Evolutionary conservation across 1,140 invertebrate genomes (phyloP), one percentile per base, ranked within the genome.

Genomic region (Caligus rogercresseyi): DNA sequence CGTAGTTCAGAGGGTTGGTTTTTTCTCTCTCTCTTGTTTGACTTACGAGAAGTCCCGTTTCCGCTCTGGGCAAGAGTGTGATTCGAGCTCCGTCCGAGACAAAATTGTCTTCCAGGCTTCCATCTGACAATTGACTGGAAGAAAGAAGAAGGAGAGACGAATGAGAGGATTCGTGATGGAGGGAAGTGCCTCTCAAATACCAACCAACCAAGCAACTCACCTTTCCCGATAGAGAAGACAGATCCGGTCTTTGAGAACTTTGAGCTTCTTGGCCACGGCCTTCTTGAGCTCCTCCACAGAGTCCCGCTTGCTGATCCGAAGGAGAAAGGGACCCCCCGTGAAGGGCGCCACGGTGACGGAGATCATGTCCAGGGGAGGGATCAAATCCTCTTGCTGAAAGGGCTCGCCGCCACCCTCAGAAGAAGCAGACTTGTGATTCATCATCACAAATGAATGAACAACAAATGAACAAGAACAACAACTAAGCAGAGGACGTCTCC

Each of bases 31-130:
- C n/a, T n/a, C n/a, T n/a, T n/a, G n/a, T n/a, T 43, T 25, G 64
- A 81, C 85, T 85, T 79, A 93, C 90, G 83, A 91, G 76, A 69
- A 93, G 78, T 73, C 90, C 90, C 68, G 88, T 92, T 79, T 93
- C 89, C 60, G 93, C 87, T 75, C 84, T 90, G 57, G 89, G 90
- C 70, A 93, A 79, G 68, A 94, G 78, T 66, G 87, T 90, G 65
- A 93, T 80, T 69, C 85, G 82, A 67, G 87, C 85, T 64, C 87
- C 88, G 74, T 93, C 85, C 71, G 83, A 78, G 64, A 94, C 76
- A 65, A 83, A 83, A 75, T 94, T 88, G 72, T 92, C 87, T 73
- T 82, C 78, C 51, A 92, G 76, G 64, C 82, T 87, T 53, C 89
- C 88, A 67, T 89, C 86, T 68, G 84, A 81, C 66, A 94, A 76